A percentile compares a stretch with the other conserved stretches of the same genome.
Conservation (phyloP, 2,888 invertebrate species). For the Drosophila flavopinicola region DNA sequence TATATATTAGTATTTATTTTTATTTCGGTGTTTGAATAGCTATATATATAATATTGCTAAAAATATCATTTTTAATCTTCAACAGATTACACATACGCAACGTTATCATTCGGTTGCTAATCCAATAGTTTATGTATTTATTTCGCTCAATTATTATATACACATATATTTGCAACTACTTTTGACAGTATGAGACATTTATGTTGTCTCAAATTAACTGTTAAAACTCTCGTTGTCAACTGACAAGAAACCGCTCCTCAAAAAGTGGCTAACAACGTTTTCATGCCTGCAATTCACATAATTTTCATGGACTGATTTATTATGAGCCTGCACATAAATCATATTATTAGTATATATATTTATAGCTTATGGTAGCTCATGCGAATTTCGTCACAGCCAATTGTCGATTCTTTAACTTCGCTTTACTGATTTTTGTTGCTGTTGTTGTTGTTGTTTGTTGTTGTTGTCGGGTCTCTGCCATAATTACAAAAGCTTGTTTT, state of each 20-base stretch:
- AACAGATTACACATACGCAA: conserved; percentile 28
- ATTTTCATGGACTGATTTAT: conserved; percentile 49
- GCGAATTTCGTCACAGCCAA: conserved; percentile 43
- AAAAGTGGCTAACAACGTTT: conserved; percentile 19
- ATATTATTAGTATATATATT: conserved; percentile 34
- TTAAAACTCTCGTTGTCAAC: conserved; percentile 21
- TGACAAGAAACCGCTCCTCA: conserved; percentile 9
- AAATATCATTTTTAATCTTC: background rate
- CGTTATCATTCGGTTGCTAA: background rate
- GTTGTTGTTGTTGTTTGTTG: background rate
- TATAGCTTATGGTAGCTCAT: conserved; percentile 25
- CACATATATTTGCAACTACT: background rate
- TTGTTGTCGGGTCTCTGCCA: conserved; percentile 20
- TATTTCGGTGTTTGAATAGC: background rate
- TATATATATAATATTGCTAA: background rate
- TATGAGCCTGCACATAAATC: conserved; percentile 52
- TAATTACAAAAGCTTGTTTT: conserved; percentile 60
- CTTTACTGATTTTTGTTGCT: conserved; percentile 4
- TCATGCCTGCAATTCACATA: conserved; percentile 11
- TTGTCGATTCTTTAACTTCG: conserved; percentile 20
- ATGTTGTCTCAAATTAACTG: conserved; percentile 24
- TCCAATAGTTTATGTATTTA: conserved; percentile 7
- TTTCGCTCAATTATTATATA: background rate
- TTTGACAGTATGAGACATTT: conserved; percentile 16
- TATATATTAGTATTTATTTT: background rate